Conservation (phyloP, 2,888 invertebrate species). For the Embidobia sp. region DNA sequence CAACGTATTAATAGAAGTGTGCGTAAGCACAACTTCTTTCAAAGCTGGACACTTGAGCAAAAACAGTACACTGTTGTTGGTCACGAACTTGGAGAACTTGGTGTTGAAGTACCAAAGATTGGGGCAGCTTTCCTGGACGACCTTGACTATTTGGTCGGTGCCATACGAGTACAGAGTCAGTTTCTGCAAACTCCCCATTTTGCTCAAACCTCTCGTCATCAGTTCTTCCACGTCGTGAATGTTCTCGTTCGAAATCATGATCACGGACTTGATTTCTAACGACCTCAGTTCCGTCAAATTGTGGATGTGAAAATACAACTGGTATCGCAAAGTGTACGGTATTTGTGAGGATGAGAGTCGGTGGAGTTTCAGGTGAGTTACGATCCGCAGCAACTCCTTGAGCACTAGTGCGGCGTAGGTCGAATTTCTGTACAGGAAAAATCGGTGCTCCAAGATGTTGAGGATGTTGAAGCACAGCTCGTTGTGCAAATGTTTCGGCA, state of each 20-base stretch:
- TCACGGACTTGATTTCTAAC: slow-evolving; percentile 25
- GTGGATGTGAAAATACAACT: slow-evolving; percentile 20
- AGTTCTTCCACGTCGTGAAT: neutral
- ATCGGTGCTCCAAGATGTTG: slow-evolving; percentile 35
- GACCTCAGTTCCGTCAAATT: slow-evolving; percentile 9
- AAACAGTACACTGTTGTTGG: slow-evolving; percentile 12
- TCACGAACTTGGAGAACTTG: slow-evolving; percentile 25
- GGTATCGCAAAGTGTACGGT: slow-evolving; percentile 24
- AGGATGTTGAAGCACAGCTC: slow-evolving; percentile 20
- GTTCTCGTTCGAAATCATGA: slow-evolving; percentile 14
- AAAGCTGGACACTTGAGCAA: slow-evolving; percentile 1
- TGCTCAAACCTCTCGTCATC: slow-evolving; percentile 6
- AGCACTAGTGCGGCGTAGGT: slow-evolving; percentile 13
- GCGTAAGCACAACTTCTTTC: slow-evolving; percentile 5
- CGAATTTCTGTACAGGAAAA: slow-evolving; percentile 22
- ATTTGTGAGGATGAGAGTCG: slow-evolving; percentile 10
- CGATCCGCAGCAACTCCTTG: slow-evolving; percentile 1
- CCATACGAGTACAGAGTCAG: slow-evolving; percentile 31
- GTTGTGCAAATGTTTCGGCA: slow-evolving; percentile 12
- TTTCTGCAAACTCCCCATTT: slow-evolving; percentile 8
- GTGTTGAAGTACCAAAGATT: slow-evolving; percentile 31
- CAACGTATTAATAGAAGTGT: slow-evolving; percentile 6
- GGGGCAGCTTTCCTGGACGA: slow-evolving; percentile 1
- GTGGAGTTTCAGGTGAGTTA: slow-evolving; percentile 22
- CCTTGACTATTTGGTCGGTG: slow-evolving; percentile 17